Conservation (phyloP, 2,797 vertebrate species). For the Remorina albescens region DNA sequence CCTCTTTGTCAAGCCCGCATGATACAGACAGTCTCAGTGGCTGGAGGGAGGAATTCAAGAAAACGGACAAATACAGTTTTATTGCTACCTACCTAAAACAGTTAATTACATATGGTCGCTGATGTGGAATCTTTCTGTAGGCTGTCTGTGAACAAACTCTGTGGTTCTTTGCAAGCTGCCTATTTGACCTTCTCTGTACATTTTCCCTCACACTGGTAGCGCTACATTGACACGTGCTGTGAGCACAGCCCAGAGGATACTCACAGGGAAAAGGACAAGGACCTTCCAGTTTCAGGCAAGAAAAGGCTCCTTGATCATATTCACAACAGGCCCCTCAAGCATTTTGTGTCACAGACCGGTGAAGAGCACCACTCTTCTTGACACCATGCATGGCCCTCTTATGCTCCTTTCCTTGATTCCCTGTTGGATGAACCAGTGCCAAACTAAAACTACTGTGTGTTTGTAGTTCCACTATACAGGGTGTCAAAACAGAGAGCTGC, state of each 20-base stretch:
- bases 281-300: slow-evolving; percentile 64
- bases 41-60: slow-evolving; percentile 76
- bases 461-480: slow-evolving; percentile 65
- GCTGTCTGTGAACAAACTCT: slow-evolving; percentile 82
- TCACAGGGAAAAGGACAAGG: slow-evolving; percentile 29
- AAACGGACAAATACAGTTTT: slow-evolving; percentile 79
- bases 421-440: slow-evolving; percentile 44
- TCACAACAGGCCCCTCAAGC: slow-evolving; percentile 51
- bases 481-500: slow-evolving; percentile 53
- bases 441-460: slow-evolving; percentile 71
- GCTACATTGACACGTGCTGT: slow-evolving; percentile 68
- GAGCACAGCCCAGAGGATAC: slow-evolving; percentile 34
- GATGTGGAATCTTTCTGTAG: slow-evolving; percentile 82
- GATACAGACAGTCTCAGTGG: slow-evolving; percentile 69
- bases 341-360: slow-evolving; percentile 50
- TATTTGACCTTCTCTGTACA: slow-evolving; percentile 80
- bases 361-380: slow-evolving; percentile 51
- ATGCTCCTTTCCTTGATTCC: slow-evolving; percentile 41
- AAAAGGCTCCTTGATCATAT: slow-evolving; percentile 68
- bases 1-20: slow-evolving; percentile 66
- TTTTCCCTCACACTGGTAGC: slow-evolving; percentile 70
- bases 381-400: slow-evolving; percentile 56
- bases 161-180: slow-evolving; percentile 84
- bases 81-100: slow-evolving; percentile 84
- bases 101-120: slow-evolving; percentile 84